Base-by-base conservation (phyloP, 1,140 invertebrate genomes). In the Euwallacea fornicatus region DNA sequence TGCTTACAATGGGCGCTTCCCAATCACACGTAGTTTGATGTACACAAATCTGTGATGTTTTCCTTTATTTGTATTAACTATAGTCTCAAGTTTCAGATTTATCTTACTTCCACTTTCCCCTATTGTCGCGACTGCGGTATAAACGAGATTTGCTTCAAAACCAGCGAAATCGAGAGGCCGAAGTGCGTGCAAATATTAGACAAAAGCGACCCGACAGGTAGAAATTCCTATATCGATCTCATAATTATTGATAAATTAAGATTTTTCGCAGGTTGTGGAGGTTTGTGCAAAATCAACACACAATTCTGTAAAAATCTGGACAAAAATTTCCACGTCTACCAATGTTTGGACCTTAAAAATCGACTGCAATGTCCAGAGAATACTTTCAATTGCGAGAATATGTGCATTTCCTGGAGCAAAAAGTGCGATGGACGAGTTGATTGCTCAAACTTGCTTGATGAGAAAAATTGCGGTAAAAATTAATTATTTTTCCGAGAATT, bases 401-500 rank as follows among this genome's bases (percentile, higher is more conserved):
- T 92, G 53, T 94, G 92, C 77, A 88, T 94, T 42, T 84, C 87
- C 4, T 79, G 83, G 13, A 82, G 82, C 1, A 87, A 89, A 63
- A 84, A 86, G 11, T 94, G 92, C 81, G 90, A 94, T 79, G 91
- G 92, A 33, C 83, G 87, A 33, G 86, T 91, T 75, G 90, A 94
- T 79, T 94, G 93, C 81, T 91, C 88, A 72, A 90, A 94, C 78
- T 86, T 88, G 78, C 89, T 88, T n/a, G 92, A 94, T 81, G 92
- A 94, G 83, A 83, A 85, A 72, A 84, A 90, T 80, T 94, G 92
- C 79, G 85, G 91, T 93, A 83, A 86, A 83, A 80, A 64, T 13
- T 41, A 10, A 58, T 58, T 50, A 50, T 13, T n/a, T 13, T 2
- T 58, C 21, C 55, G 10, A 58, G n/a, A 2, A n/a, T 58, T 15